These are phyloP conservation scores for Euzetes globulus DNA, from an alignment of 2,888 invertebrate species.

Conservation along the genomic window DNA sequence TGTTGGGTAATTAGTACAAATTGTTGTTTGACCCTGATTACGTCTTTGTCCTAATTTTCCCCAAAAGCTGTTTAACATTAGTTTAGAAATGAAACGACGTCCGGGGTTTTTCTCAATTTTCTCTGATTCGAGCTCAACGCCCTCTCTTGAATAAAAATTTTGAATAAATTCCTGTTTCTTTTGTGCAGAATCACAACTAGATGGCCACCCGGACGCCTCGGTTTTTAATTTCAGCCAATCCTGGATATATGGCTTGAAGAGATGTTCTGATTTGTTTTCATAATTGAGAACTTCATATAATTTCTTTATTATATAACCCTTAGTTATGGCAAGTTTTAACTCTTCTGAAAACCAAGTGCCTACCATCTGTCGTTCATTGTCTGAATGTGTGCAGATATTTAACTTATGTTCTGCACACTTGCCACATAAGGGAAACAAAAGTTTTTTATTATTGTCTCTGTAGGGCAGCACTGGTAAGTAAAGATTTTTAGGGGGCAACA, in stretches of 20 bases:
- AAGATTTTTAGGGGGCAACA: conserved; percentile 43
- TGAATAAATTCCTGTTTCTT: conserved; percentile 41
- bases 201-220: conserved; percentile 43
- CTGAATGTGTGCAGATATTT: conserved; percentile 20
- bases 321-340: conserved; percentile 41
- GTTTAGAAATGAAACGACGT: conserved; percentile 39
- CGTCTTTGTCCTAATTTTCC: conserved; percentile 41
- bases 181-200: conserved; percentile 38
- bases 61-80: conserved; percentile 42
- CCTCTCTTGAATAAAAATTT: conserved; percentile 36
- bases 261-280: conserved; percentile 32
- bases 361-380: conserved; percentile 41
- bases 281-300: conserved; percentile 44
- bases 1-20: conserved; percentile 33
- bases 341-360: conserved; percentile 44
- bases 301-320: conserved; percentile 43
- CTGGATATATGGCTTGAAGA: conserved; percentile 43
- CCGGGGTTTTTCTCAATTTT: conserved; percentile 41
- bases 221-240: conserved; percentile 43
- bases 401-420: conserved; percentile 43
- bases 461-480: conserved; percentile 34
- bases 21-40: conserved; percentile 21
- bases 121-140: conserved; percentile 38
- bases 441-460: neutral
- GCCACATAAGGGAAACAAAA: neutral